Evolutionary conservation across 2,888 invertebrate genomes (phyloP).

Genomic region (Trissolcus japonicus): DNA sequence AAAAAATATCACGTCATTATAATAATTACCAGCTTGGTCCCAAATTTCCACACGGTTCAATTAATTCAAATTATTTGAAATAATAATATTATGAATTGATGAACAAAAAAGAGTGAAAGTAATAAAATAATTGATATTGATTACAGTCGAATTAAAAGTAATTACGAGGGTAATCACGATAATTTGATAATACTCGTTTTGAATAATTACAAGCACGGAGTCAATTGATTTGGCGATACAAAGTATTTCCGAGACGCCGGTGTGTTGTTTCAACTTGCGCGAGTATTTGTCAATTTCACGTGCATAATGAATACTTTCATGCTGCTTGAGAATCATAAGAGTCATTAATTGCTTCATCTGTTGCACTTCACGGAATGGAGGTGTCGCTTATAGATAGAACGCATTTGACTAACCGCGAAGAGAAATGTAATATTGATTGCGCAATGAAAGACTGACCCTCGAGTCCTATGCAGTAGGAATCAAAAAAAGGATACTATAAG

Average conservation of each 20-base stretch:
- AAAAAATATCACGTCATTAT: neutral
- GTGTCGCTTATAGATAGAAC: constrained; percentile 64
- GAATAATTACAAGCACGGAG: too few relatives aligned
- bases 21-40: too few relatives aligned
- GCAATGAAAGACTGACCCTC: constrained; percentile 30
- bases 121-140: neutral
- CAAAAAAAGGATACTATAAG: constrained; percentile 26
- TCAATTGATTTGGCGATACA: too few relatives aligned
- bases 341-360: constrained; percentile 64
- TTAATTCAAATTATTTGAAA: neutral
- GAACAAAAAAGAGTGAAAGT: neutral
- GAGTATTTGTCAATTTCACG: constrained; percentile 38
- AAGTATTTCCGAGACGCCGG: constrained; percentile 7
- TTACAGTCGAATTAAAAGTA: too few relatives aligned
- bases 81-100: neutral
- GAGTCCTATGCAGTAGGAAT: constrained; percentile 23
- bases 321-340: constrained; percentile 26
- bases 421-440: constrained; percentile 47
- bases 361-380: constrained; percentile 60
- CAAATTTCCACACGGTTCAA: neutral
- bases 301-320: constrained; percentile 40
- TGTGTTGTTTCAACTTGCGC: constrained; percentile 19
- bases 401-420: constrained; percentile 38
- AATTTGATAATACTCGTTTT: too few relatives aligned
- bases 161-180: too few relatives aligned